Evolutionary conservation across 2,797 vertebrate genomes (phyloP).

Genomic region (Hozukius guyotensis): DNA sequence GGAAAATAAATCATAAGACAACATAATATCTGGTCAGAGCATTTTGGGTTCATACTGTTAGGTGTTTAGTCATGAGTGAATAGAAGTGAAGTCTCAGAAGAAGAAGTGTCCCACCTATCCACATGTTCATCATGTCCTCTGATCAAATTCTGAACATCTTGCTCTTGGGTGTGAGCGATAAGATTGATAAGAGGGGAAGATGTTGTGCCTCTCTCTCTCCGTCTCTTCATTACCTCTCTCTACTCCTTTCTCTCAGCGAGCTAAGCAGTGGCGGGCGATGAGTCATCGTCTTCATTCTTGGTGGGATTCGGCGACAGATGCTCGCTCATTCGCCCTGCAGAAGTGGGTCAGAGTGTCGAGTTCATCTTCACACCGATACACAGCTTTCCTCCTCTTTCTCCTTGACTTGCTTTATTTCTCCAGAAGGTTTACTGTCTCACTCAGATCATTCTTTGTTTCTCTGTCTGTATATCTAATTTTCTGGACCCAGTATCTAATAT

Average conservation of each 20-base stretch:
- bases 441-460: not conserved
- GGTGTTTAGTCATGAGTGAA: not conserved
- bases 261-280: not conserved
- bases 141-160: not conserved
- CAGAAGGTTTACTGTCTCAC: not conserved
- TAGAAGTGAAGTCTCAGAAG: not conserved
- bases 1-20: not conserved
- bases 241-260: not conserved
- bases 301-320: constrained; percentile 25
- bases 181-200: not conserved
- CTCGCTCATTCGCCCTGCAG: constrained; percentile 25
- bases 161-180: not conserved
- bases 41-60: no score
- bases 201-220: not conserved
- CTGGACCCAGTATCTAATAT: not conserved
- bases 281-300: constrained; percentile 37
- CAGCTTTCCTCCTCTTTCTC: not conserved
- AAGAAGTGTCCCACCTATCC: not conserved
- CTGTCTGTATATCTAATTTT: not conserved
- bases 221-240: not conserved
- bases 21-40: not conserved
- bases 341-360: constrained; percentile 44
- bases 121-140: not conserved
- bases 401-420: not conserved
- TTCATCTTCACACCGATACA: not conserved